Evolutionary conservation across 2,113 vertebrate species (phyloP), one percentile per base, ranked within the genome.

Genomic region (Sarotherodon lohbergeri): DNA sequence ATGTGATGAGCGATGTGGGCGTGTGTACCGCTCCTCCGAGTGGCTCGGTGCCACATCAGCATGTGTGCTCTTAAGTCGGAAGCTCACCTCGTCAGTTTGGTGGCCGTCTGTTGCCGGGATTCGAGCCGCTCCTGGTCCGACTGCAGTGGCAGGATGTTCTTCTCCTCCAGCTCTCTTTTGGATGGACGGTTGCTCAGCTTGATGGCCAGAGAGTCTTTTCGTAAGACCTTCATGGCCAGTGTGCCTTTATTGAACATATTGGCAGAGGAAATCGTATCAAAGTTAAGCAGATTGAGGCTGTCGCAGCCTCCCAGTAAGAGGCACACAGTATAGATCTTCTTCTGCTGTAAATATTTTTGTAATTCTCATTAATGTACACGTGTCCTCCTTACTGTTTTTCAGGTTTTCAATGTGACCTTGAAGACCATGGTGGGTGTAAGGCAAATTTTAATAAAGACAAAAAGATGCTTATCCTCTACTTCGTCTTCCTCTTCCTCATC

Each of bases 151-250:
- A 99, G 97, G 91, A 99, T 99, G 92, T 99, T 99, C 94, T 99
- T 99, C 24, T 99, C 99, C 93, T 99, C 98, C 88, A 99, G 96
- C 61, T 99, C 99, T 87, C 98, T 92, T 91, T 98, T 97, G 4
- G 98, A 98, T 34, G 99, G 99, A 87, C 99, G 97, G 96, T 99
- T 99, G 88, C 98, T 98, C 85, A 99, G 95, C 93, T 99, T 99
- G 94, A 99, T 98, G 92, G 98, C 98, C 94, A 99, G 96, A 7
- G 99, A 99, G 94, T 99, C 99, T 95, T 98, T 99, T 85, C 98
- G 97, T 93, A 98, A 95, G 86, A 99, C 97, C 94, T 98, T 99
- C 96, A 97, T 96, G 91, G 98, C 98, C 89, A 99, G 95, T 54
- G 97, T 97, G 92, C 98, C 98, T 99, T 73, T 16, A 48, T 50